phyloP scores from a whole-genome alignment of 1,140 invertebrate genomes.

The Brachionus calyciflorus region DNA sequence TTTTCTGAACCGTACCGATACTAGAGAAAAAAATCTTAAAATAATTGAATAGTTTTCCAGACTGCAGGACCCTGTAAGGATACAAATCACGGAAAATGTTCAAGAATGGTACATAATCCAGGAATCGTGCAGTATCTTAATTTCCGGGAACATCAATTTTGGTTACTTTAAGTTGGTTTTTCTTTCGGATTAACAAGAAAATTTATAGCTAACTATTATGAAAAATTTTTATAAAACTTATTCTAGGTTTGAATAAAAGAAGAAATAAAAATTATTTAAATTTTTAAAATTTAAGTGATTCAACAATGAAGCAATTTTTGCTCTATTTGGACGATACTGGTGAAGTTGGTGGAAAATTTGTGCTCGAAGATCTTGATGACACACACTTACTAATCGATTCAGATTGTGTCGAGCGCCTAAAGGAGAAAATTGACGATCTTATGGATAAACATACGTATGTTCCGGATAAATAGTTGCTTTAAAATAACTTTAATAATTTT shows the following conservation, averaged over 20 bases:
- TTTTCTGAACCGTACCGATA: too few species aligned
- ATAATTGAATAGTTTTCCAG: too few species aligned
- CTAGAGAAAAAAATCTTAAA: too few species aligned
- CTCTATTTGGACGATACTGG: constrained; percentile 91
- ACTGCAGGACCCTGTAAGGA: too few species aligned
- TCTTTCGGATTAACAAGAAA: too few species aligned
- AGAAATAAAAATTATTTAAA: constrained; percentile 22
- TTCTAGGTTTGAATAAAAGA: too few species aligned
- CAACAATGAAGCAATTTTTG: constrained; percentile 98
- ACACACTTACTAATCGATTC: constrained; percentile 88
- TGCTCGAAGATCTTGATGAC: constrained; percentile 84
- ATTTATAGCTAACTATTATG: too few species aligned
- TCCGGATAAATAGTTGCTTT: constrained; percentile 67
- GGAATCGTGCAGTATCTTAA: neutral
- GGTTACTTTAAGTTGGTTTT: constrained; percentile 20
- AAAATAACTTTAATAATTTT: constrained; percentile 53
- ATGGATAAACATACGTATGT: constrained; percentile 92
- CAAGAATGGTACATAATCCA: too few species aligned
- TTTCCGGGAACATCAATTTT: neutral
- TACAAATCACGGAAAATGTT: too few species aligned
- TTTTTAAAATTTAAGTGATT: constrained; percentile 72
- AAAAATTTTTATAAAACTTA: too few species aligned
- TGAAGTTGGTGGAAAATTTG: constrained; percentile 87
- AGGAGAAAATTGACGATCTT: constrained; percentile 84
- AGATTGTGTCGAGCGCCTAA: constrained; percentile 83